Conservation (phyloP, 2,797 vertebrate species). For the Lindbergichthys nudifrons region DNA sequence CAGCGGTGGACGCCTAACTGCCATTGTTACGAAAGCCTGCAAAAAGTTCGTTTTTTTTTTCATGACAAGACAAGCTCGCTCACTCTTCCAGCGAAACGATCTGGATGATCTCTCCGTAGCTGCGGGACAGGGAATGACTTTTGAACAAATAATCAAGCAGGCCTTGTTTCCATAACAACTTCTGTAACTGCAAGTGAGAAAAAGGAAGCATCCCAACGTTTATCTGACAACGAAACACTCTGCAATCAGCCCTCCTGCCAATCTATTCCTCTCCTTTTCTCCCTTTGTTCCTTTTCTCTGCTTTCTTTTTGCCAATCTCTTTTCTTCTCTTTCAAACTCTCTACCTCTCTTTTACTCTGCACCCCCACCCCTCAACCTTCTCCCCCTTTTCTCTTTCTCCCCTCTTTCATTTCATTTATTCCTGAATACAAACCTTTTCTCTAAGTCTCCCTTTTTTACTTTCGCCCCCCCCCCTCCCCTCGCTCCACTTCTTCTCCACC, state of each 20-base stretch:
- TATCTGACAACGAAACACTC: conserved; percentile 54
- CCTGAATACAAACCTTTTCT: conserved; percentile 68
- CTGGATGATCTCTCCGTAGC: conserved; percentile 61
- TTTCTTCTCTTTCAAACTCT: conserved; percentile 62
- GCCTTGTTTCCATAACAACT: conserved; percentile 53
- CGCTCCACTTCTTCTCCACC: conserved; percentile 58
- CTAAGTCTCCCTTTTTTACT: conserved; percentile 32
- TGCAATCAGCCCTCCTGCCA: conserved; percentile 66
- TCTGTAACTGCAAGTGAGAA: conserved; percentile 26
- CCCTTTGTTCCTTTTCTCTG: conserved; percentile 60
- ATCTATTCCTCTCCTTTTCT: conserved; percentile 52
- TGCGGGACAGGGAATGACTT: conserved; percentile 55
- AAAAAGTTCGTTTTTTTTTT: conserved; percentile 65
- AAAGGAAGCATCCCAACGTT: conserved; percentile 49
- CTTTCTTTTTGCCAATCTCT: conserved; percentile 49
- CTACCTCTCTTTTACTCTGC: conserved; percentile 54
- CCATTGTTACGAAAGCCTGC: conserved; percentile 76
- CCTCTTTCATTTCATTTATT: conserved; percentile 74
- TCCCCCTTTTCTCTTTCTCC: conserved; percentile 57
- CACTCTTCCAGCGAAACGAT: conserved; percentile 48
- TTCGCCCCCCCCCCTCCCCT: conserved; percentile 2
- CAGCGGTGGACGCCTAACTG: conserved; percentile 73
- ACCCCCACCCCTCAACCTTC: conserved; percentile 19
- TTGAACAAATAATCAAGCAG: conserved; percentile 46
- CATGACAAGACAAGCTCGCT: conserved; percentile 72